phyloP scores from a whole-genome alignment of 2,888 invertebrate species.

The Agriopis aurantiaria region DNA sequence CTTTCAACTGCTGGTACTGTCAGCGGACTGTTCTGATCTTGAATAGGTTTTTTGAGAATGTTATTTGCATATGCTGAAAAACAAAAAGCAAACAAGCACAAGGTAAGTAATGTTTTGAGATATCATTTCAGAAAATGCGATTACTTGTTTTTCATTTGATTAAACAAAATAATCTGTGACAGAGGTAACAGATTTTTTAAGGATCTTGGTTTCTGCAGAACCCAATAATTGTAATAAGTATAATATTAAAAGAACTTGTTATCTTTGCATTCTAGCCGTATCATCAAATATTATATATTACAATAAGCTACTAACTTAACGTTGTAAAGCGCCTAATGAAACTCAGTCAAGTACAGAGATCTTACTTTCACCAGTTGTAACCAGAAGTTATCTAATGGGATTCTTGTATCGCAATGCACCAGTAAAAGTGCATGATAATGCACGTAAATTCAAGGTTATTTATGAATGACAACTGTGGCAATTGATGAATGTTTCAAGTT shows the following conservation, averaged over 20 bases:
- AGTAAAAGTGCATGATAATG: slow-evolving; percentile 33
- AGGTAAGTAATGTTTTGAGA: neutral
- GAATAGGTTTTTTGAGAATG: slow-evolving; percentile 78
- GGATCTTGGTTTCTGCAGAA: too few species aligned
- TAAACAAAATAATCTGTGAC: neutral
- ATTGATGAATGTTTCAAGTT: slow-evolving; percentile 69
- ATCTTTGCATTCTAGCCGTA: neutral
- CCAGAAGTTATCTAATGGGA: slow-evolving; percentile 47
- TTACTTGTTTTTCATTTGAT: neutral
- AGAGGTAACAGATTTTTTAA: too few species aligned
- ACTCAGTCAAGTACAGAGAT: slow-evolving; percentile 38
- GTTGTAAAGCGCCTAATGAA: neutral
- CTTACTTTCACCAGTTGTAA: slow-evolving; percentile 54
- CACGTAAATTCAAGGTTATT: slow-evolving; percentile 52
- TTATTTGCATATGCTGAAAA: slow-evolving; percentile 79
- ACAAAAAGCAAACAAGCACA: slow-evolving; percentile 23
- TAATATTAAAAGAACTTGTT: neutral
- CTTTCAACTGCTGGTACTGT: slow-evolving; percentile 84
- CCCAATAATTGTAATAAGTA: neutral
- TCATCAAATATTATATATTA: neutral
- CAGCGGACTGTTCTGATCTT: slow-evolving; percentile 85
- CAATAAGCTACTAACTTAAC: neutral
- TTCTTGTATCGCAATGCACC: slow-evolving; percentile 40
- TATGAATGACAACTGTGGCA: slow-evolving; percentile 39
- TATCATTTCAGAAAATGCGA: neutral